These are phyloP conservation scores for Trachelus iudaicus DNA, from an alignment of 2,888 invertebrate species.

Conservation along the genomic window DNA sequence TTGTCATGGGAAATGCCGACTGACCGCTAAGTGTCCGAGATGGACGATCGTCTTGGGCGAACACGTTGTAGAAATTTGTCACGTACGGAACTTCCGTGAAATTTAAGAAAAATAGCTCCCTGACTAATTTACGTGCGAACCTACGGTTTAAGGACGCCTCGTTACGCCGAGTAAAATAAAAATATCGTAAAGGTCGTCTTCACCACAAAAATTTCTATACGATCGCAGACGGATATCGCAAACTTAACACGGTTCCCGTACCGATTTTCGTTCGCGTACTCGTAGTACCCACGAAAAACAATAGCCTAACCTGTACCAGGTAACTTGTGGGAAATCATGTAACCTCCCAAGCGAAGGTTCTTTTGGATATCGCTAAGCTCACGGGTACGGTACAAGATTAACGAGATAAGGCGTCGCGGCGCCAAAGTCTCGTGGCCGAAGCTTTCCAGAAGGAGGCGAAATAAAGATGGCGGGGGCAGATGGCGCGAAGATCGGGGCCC, in stretches of 20 bases:
- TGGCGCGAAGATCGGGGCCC: slow-evolving; percentile 52
- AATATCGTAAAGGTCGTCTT: too few species aligned
- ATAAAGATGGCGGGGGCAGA: slow-evolving; percentile 52
- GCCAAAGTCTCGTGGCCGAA: slow-evolving; percentile 32
- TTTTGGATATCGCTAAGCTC: slow-evolving; percentile 17
- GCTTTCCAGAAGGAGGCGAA: slow-evolving; percentile 19
- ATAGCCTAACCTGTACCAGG: too few species aligned
- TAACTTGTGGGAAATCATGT: too few species aligned
- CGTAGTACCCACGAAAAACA: too few species aligned
- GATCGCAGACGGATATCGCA: too few species aligned
- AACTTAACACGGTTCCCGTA: too few species aligned
- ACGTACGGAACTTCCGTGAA: slow-evolving; percentile 35
- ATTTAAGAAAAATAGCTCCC: slow-evolving; percentile 22
- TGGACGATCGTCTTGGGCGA: slow-evolving; percentile 5
- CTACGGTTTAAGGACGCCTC: background rate
- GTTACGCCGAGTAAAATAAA: too few species aligned
- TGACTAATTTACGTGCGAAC: slow-evolving; percentile 39
- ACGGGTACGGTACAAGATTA: slow-evolving; percentile 45
- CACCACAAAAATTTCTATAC: too few species aligned
- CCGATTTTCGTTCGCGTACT: too few species aligned
- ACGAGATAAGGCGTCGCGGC: slow-evolving; percentile 48
- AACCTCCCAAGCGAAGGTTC: too few species aligned
- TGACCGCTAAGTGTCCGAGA: slow-evolving; percentile 21
- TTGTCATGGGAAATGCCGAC: slow-evolving; percentile 27
- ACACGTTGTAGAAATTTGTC: slow-evolving; percentile 34